Base-by-base conservation (phyloP, 2,113 vertebrate genomes). In the Sisor rabdophorus region DNA sequence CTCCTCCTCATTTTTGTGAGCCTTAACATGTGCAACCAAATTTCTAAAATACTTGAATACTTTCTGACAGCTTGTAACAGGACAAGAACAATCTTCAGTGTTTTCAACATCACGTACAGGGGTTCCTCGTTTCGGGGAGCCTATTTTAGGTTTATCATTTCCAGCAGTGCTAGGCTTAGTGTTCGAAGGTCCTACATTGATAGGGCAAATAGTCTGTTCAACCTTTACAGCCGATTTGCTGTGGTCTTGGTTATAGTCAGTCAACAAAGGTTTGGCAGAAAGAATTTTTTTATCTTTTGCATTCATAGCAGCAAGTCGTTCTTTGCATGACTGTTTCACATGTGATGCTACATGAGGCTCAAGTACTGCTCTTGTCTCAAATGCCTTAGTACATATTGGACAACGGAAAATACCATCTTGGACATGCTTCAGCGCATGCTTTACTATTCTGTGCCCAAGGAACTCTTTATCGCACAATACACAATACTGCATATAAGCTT, bases 401-500 rank as follows among this genome's bases (percentile, higher is more conserved):
- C 97, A 99, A 84, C 95, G 94, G 86, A 96, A 99, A 87, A 98
- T 82, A 50, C 97, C 96, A 11, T 99, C 96, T 89, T 95, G 98
- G 69, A 95, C 95, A 92, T 99, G 97, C 84, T 98, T 99, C 73
- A 98, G 96, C 71, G 97, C 97, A 78, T 99, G 97, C 10, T 96
- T 93, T 56, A 99, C 96, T 87, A 99, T 99, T 87, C 97, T 91
- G 36, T 99, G 97, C 78, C 97, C 97, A 71, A 99, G 88, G 75
- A 99, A 99, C 86, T 99, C 97, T 87, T 98, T 98, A 88, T 99
- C 97, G 32, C 97, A 99, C 26, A 99, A 85, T 75, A 99, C 95
- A 85, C 97, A 99, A 91, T 99, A 99, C 89, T 99, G 97, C 97
- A 99, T 99, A 83, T 99, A 99, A 65, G 97, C 97, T 85, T 97